Base-by-base conservation (phyloP, 2,113 vertebrate species). In the Leucopsar rothschildi region DNA sequence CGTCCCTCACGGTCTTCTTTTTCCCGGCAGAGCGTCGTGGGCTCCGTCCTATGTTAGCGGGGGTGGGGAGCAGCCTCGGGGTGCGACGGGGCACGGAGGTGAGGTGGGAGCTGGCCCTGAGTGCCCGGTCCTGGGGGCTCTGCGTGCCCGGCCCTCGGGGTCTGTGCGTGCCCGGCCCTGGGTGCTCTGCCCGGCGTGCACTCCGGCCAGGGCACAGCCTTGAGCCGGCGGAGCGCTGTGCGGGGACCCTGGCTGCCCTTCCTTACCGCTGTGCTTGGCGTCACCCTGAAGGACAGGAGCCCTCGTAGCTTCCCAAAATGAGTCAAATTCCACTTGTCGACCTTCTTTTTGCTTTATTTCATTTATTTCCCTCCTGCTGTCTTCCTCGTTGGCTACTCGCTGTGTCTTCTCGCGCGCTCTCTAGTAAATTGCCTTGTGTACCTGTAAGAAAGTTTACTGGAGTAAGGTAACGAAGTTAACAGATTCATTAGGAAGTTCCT, bases 401-500 rank as follows among this genome's bases (percentile, higher is more conserved):
- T 6, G 21, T 16, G 5, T n/a, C 56, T 49, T 27, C 27, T 47
- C 27, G 4, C 33, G 44, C n/a, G 31, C 82, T 90, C 49, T 88
- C 57, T 27, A 76, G 79, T 49, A 52, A 70, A 40, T 35, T 21
- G 57, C 66, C 31, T 25, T 49, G 2, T 37, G n/a, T 90, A 31
- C 75, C 78, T 90, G 70, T 66, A 55, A 40, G 66, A 56, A 59
- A 70, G 78, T 71, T 87, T 63, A 49, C 73, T 76, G 53, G 33
- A 79, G 25, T 40, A 25, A 82, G 83, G 72, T 42, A 15, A 11
- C 8, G 42, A 81, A 78, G 71, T 44, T 90, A 96, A 90, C 76
- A 88, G 85, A 40, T 73, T 93, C 79, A 10, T 73, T 86, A 86
- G 88, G 90, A 93, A 94, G 90, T 82, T 73, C 82, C 70, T 92